Evolutionary conservation across 2,888 invertebrate species (phyloP), one percentile per base, ranked within the genome.

Genomic region (Hydroisotoma schaefferi): DNA sequence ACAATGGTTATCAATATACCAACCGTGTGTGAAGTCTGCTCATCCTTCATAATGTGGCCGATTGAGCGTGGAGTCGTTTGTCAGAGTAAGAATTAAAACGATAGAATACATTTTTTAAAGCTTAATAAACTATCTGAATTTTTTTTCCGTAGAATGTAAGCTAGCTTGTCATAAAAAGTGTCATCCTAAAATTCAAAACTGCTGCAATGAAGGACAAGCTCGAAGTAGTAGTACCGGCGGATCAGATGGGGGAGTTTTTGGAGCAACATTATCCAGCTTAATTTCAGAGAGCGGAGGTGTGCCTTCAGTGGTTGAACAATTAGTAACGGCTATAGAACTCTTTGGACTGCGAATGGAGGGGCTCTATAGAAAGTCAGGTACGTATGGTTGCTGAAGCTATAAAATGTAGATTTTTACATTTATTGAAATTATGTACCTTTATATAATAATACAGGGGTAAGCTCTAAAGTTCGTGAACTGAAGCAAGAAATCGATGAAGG

Each of bases 81-180:
- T 75, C 82, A 83, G 77, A 82, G 84, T 84, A 76, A 78, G 80
- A 77, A 15, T 15, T 28, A n/a, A 22, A 5, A 12, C 10, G 10
- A 8, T 47, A 10, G 10, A 10, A 25, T 25, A 1, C 37, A 22
- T 28, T 26, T 49, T 1, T 18, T 38, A 27, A 48, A 28, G 6
- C 1, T 48, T 49, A 38, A 53, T 1, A 55, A 33, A 23, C 33
- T 56, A n/a, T 15, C 10, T 28, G 18, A 12, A 76, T 74, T 60
- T 40, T 40, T 40, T 15, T 10, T 33, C 8, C 8, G 15, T 78
- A 82, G 84, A 83, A 73, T 97, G 95, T 79, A 91, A 89, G 77
- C 82, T 94, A 71, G 93, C 92, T 2, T 91, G 93, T 75, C 95
- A 97, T 79, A 94, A 92, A 78, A 94, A 93, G 78, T 95, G 95